Evolutionary conservation across 2,113 vertebrate species (phyloP), one percentile per base, ranked within the genome.

Genomic region (Salvelinus sp.): DNA sequence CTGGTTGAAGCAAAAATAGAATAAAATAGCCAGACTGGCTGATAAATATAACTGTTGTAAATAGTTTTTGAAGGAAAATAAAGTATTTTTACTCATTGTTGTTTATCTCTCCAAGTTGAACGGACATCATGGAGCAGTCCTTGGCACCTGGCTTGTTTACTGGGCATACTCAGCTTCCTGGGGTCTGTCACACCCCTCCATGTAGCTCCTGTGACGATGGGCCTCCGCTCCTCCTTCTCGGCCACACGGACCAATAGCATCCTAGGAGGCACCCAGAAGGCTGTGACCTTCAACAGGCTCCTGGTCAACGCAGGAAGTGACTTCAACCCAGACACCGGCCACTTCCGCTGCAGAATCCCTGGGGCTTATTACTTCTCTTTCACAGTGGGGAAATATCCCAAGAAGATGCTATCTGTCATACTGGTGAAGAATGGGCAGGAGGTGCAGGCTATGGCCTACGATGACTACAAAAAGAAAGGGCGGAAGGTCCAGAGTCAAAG

Each of bases 401-500:
- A 91, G 75, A 95, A 94, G 79, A 86, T 93, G 76, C 87, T 95
- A 3, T 95, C 93, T 3, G 92, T 95, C 38, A 92, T 94, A 58
- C 85, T 95, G 84, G 92, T 94, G 72, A 94, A 94, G 80, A 94
- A 94, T 5, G 80, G 88, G n/a, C 82, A 90, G 70, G 94, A 95
- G 79, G 93, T 95, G 48, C 93, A 94, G 66, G 91, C 91, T 3
- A 93, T 94, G 3, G 94, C 86, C 0, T 95, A 91, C 5, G 91
- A 93, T 2, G 93, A 92, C 76, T 90, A 92, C 85, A 84, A 83
- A 33, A 91, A 90, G 50, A 87, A 88, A 74, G 91, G 91, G 14
- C 85, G 93, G 72, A 94, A 94, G 65, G 88, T 94, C 48, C 91
- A 94, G 64, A 94, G 93, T 75, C 94, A 95, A 75, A 94, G 93